phyloP scores from a whole-genome alignment of 2,797 vertebrate species.

The Brachyrhaphis roseni region DNA sequence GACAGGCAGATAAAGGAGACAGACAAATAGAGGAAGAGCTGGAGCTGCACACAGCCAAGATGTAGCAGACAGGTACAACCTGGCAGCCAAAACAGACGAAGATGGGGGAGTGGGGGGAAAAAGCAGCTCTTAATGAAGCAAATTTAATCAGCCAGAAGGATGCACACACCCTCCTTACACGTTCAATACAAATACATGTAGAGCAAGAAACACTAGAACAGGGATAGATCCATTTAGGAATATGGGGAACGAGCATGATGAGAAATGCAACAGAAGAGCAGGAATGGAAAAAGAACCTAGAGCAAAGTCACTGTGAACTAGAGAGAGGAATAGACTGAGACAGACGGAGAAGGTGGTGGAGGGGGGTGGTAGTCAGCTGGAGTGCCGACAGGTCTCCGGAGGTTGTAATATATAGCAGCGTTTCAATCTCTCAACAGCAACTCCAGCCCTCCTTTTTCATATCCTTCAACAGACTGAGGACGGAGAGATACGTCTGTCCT shows the following conservation, averaged over 20 bases:
- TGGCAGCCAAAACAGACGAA: conserved; percentile 61
- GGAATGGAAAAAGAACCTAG: conserved; percentile 53
- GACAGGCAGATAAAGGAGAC: conserved; percentile 58
- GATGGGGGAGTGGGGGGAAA: conserved; percentile 6
- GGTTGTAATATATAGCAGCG: conserved; percentile 78
- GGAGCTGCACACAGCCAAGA: conserved; percentile 54
- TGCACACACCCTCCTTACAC: conserved; percentile 45
- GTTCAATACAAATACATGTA: conserved; percentile 46
- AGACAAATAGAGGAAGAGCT: conserved; percentile 63
- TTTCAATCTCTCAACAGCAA: conserved; percentile 82
- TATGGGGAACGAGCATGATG: conserved; percentile 56
- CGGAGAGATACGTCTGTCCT: conserved; percentile 75
- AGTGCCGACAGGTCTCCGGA: conserved; percentile 74
- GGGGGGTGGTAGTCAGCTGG: conserved; percentile 49
- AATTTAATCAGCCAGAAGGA: conserved; percentile 65
- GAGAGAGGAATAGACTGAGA: conserved; percentile 37
- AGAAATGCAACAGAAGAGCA: conserved; percentile 60
- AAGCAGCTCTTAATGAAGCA: conserved; percentile 32
- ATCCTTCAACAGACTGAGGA: conserved; percentile 71
- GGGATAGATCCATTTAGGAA: conserved; percentile 61
- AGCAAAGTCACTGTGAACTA: conserved; percentile 71
- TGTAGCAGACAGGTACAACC: conserved; percentile 64
- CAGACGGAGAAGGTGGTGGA: conserved; percentile 42
- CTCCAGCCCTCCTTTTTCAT: conserved; percentile 76
- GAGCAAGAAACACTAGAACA: conserved; percentile 60